phyloP scores from a whole-genome alignment of 2,888 invertebrate genomes.

The Chouioia cunea region DNA sequence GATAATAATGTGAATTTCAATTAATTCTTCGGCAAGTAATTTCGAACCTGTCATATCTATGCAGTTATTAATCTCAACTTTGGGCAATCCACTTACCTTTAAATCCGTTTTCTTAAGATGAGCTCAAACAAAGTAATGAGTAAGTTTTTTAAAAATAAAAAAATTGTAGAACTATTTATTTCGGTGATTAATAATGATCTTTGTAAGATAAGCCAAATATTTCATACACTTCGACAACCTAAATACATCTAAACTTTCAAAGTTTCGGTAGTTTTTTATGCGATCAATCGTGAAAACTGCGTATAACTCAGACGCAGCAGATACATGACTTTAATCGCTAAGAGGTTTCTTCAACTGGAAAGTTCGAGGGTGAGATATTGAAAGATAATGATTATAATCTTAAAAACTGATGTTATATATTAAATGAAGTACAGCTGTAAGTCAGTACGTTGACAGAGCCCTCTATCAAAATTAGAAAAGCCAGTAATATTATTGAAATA shows the following conservation, averaged over 20 bases:
- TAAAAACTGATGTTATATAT: conserved; percentile 38
- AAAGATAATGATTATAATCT: conserved; percentile 22
- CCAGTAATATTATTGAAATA: too few relatives aligned
- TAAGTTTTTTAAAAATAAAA: not conserved
- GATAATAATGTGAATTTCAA: conserved; percentile 66
- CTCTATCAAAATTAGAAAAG: too few relatives aligned
- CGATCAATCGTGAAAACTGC: conserved; percentile 39
- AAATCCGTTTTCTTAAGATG: conserved; percentile 18
- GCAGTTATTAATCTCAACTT: conserved; percentile 34
- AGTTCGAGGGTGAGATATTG: conserved; percentile 41
- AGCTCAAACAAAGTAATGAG: conserved; percentile 1
- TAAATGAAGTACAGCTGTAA: too few relatives aligned
- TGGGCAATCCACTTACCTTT: conserved; percentile 27
- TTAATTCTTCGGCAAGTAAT: conserved; percentile 53
- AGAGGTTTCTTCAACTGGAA: conserved; percentile 55
- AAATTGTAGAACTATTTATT: not conserved
- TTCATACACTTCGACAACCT: conserved; percentile 27
- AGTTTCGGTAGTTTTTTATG: conserved; percentile 38
- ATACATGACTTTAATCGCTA: conserved; percentile 64
- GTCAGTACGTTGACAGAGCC: too few relatives aligned
- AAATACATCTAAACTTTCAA: conserved; percentile 32
- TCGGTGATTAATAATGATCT: not conserved
- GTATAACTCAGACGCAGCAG: conserved; percentile 60
- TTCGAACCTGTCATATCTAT: conserved; percentile 43
- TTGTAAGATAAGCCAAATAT: conserved; percentile 3